Evolutionary conservation across 2,113 vertebrate species (phyloP), one percentile per base, ranked within the genome.

Genomic region (Aldabrachelys gigantea): DNA sequence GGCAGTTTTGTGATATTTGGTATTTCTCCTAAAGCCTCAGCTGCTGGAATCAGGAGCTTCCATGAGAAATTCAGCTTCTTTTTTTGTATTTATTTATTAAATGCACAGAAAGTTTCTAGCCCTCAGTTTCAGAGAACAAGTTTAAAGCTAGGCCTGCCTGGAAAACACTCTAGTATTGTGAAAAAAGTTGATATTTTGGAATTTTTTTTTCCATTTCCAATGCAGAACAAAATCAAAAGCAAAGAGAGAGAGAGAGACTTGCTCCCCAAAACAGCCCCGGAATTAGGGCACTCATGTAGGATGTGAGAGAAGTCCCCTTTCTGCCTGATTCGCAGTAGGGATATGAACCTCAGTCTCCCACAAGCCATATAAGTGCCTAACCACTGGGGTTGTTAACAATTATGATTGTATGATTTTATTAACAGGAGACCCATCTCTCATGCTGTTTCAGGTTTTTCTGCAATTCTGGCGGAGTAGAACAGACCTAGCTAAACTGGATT

Each of bases 381-480:
- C 22, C 72, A 76, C 72, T 25, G 41, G 24, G 38, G 38, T 25
- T 22, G 10, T 44, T 44, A 13, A 41, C 22, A 25, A 44, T 38
- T 24, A 19, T 44, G 38, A 41, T 76, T 10, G 4, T 41, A 76
- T 76, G 35, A 25, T 69, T 69, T n/a, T n/a, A n/a, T n/a, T n/a
- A 69, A 13, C 72, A 76, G 72, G 24, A 41, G 38, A 76, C 22
- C 38, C 38, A 75, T 75, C 44, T 44, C 38, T 25, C 38, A 25
- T 76, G 38, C 38, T 44, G 3, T 44, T 76, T 76, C 38, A 13
- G 44, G 21, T 80, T 76, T 4, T 59, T 85, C 57, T 11, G 53
- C 9, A 53, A 49, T 53, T 65, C 1, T 13, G 52, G 80, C 19
- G 27, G 56, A 0, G 0, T 56, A n/a, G 82, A 80, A 52, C 3